These are phyloP conservation scores for Napeogenes sylphis DNA, from an alignment of 2,888 invertebrate genomes.

Conservation along the genomic window DNA sequence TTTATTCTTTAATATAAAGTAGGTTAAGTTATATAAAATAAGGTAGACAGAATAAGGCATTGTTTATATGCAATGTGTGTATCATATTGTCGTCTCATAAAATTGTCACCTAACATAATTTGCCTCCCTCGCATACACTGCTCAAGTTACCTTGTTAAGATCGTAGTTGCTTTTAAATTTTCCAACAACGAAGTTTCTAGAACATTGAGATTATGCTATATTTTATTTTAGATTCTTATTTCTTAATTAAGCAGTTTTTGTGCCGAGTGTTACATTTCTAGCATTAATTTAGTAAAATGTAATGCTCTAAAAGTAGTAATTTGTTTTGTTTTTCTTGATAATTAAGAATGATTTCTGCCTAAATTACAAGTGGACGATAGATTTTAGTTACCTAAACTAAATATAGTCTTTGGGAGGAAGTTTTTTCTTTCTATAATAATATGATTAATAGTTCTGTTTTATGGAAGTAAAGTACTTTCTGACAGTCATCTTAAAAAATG, in stretches of 20 bases:
- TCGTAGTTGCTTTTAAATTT: conserved; percentile 21
- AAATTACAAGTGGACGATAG: too few species aligned
- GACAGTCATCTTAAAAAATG: too few species aligned
- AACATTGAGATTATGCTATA: conserved; percentile 9
- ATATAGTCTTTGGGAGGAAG: too few species aligned
- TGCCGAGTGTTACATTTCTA: neutral
- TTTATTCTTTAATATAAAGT: neutral
- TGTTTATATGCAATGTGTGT: conserved; percentile 3
- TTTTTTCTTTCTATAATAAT: too few species aligned
- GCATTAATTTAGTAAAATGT: neutral
- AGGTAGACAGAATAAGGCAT: neutral
- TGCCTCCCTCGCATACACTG: conserved; percentile 10
- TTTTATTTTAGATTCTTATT: conserved; percentile 9
- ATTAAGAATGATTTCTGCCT: neutral
- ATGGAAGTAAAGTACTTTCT: too few species aligned
- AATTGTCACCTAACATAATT: conserved; percentile 17
- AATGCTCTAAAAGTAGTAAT: too few species aligned
- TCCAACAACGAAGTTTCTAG: conserved; percentile 8
- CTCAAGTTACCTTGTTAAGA: conserved; percentile 23
- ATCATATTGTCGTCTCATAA: conserved; percentile 7
- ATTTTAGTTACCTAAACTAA: too few species aligned
- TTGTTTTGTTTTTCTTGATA: neutral
- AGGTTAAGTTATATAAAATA: conserved; percentile 1
- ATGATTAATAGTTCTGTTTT: too few species aligned
- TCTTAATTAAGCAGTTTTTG: conserved; percentile 9